Evolutionary conservation across 2,113 vertebrate genomes (phyloP).

Genomic region (Ptilonorhynchus violaceus): DNA sequence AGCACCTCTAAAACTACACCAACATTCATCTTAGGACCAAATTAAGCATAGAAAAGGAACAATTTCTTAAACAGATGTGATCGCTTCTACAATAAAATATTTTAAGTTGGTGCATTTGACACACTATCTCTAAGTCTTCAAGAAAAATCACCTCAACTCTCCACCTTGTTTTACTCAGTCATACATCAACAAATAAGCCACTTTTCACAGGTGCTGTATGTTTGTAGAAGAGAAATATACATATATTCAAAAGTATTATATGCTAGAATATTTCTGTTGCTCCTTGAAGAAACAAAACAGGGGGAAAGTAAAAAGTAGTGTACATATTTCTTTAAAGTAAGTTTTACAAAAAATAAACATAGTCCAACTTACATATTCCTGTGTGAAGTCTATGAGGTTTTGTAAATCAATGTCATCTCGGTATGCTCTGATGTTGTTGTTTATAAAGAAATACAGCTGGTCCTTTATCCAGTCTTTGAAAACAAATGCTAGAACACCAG

Average conservation of each 20-base stretch:
- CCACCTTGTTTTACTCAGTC: not conserved
- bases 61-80: not conserved
- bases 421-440: conserved; percentile 98
- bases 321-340: not conserved
- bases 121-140: not conserved
- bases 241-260: not conserved
- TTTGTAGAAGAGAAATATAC: not conserved
- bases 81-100: not conserved
- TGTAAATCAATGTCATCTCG: conserved; percentile 97
- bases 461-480: conserved; percentile 99
- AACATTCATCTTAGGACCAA: not conserved
- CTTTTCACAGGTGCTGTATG: not conserved
- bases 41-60: not conserved
- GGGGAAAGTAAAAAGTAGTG: not conserved
- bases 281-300: not conserved
- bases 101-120: not conserved
- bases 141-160: not conserved
- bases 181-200: not conserved
- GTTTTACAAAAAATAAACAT: not conserved
- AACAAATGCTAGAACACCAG: conserved; percentile 95
- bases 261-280: not conserved
- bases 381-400: conserved; percentile 98
- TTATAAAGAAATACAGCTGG: conserved; percentile 98
- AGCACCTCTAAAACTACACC: not conserved
- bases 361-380: conserved; percentile 90